phyloP scores from a whole-genome alignment of 2,797 vertebrate species.

The Chloroceryle amazona region DNA sequence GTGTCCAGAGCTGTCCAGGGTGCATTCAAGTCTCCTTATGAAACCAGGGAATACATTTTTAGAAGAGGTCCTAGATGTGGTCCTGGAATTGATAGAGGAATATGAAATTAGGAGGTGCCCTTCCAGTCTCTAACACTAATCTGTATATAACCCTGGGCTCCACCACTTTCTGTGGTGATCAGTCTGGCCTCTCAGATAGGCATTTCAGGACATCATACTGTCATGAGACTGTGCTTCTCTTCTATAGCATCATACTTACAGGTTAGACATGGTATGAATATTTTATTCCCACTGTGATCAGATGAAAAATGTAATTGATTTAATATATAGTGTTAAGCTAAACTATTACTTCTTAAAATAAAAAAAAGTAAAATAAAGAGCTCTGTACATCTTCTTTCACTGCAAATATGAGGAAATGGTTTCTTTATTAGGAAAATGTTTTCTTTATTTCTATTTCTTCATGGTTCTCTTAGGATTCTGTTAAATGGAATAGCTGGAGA shows the following conservation, averaged over 20 bases:
- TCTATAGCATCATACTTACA: not conserved
- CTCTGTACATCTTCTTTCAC: not conserved
- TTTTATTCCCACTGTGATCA: not conserved
- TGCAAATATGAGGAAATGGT: not conserved
- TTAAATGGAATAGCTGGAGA: not conserved
- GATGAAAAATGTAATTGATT: not conserved
- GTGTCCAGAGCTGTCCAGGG: not conserved
- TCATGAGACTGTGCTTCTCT: not conserved
- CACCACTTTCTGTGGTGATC: not conserved
- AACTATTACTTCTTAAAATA: not conserved
- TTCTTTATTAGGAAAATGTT: not conserved
- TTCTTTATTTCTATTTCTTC: not conserved
- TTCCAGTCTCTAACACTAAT: not conserved
- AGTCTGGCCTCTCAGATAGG: not conserved
- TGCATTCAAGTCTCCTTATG: not conserved
- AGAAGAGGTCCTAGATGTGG: not conserved
- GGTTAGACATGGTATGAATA: not conserved
- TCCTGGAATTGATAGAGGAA: not conserved
- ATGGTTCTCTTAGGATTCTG: not conserved
- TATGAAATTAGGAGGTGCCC: not conserved
- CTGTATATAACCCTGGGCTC: rapidly evolving
- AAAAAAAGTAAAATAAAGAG: not conserved
- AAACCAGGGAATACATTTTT: not conserved
- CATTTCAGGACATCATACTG: not conserved
- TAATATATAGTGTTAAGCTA: not conserved